These are phyloP conservation scores for Neelides folsomi DNA, from an alignment of 2,888 invertebrate genomes.

Conservation along the genomic window DNA sequence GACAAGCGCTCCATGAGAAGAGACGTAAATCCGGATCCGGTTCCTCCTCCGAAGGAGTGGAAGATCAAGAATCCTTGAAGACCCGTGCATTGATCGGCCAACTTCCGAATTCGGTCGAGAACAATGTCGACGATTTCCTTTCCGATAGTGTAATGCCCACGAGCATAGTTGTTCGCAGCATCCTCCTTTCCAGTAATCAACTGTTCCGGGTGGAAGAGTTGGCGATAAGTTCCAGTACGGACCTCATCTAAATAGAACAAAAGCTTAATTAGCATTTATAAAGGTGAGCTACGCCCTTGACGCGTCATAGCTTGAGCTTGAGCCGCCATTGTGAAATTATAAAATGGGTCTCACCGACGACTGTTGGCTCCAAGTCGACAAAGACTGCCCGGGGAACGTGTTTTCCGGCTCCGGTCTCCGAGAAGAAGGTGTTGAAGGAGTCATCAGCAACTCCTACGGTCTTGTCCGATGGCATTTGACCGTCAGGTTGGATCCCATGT, in stretches of 20 bases:
- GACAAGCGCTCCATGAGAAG: constrained; percentile 71
- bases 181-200: constrained; percentile 94
- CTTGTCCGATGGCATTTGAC: constrained; percentile 69
- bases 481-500: constrained; percentile 51
- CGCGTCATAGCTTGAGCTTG: no score
- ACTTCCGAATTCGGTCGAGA: constrained; percentile 47
- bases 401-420: constrained; percentile 48
- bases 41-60: constrained; percentile 75
- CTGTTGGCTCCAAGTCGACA: constrained; percentile 51
- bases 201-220: constrained; percentile 95
- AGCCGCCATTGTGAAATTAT: neutral
- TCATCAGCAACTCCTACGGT: constrained; percentile 51
- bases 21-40: constrained; percentile 78
- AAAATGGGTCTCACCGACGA: constrained; percentile 41
- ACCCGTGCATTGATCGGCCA: constrained; percentile 67
- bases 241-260: constrained; percentile 63
- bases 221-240: constrained; percentile 82
- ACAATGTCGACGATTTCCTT: constrained; percentile 22
- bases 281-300: no score
- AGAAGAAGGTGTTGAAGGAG: constrained; percentile 44
- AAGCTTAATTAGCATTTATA: neutral
- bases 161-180: constrained; percentile 94
- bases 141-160: constrained; percentile 95
- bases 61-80: constrained; percentile 74
- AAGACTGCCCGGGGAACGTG: constrained; percentile 49